Evolutionary conservation across 2,888 invertebrate species (phyloP).

Genomic region (Aleiodes testaceus): DNA sequence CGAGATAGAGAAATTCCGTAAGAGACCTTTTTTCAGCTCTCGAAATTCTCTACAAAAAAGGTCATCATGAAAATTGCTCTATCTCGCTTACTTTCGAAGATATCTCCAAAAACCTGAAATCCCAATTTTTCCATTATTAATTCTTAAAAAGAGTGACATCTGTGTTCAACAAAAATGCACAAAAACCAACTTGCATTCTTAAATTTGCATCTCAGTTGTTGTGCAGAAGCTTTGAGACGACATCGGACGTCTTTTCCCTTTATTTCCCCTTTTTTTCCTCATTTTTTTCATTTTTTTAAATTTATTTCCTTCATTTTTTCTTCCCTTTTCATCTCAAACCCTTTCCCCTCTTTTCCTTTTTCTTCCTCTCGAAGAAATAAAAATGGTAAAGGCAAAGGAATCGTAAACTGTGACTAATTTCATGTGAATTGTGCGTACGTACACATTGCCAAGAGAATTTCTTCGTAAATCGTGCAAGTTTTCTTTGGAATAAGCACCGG

Average conservation of each 20-base stretch:
- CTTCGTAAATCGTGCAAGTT: slow-evolving; percentile 20
- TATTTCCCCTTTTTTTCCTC: no score
- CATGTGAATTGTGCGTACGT: slow-evolving; percentile 30
- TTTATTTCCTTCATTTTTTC: not conserved
- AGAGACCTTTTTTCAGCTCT: no score
- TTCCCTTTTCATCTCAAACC: slow-evolving; percentile 47
- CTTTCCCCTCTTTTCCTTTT: slow-evolving; percentile 36
- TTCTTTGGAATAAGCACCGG: slow-evolving; percentile 11
- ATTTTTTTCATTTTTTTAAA: no score
- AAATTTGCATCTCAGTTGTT: slow-evolving; percentile 37
- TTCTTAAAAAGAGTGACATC: no score
- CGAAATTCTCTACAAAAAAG: no score
- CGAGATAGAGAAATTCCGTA: no score
- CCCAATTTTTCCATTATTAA: no score
- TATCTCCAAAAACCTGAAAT: no score
- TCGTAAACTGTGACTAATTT: slow-evolving; percentile 31
- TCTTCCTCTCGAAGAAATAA: not conserved
- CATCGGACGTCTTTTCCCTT: not conserved
- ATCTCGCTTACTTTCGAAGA: no score
- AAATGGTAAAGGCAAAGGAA: slow-evolving; percentile 17
- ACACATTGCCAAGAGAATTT: slow-evolving; percentile 3
- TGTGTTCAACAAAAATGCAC: slow-evolving; percentile 3
- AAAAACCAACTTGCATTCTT: slow-evolving; percentile 33
- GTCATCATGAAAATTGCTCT: no score
- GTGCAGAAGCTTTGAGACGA: not conserved